Evolutionary conservation across 2,888 invertebrate species (phyloP).

Genomic region (Elysia crispata): DNA sequence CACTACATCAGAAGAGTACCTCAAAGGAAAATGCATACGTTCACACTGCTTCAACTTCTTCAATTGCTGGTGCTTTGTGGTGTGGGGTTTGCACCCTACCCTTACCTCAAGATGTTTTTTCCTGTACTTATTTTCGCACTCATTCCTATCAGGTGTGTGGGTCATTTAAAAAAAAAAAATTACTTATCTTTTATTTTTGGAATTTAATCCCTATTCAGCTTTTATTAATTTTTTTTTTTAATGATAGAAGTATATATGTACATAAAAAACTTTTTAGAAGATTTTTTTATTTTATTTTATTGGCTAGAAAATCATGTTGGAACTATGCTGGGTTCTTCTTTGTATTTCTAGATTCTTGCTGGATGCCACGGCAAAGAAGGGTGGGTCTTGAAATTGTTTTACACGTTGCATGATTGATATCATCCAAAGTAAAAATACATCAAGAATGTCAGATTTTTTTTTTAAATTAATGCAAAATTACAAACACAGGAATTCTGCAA

Average conservation of each 20-base stretch:
- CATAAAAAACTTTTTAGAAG: not conserved
- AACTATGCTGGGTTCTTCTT: no score
- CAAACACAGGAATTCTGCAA: no score
- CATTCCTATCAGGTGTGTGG: constrained; percentile 78
- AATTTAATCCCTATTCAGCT: not conserved
- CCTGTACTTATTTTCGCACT: constrained; percentile 80
- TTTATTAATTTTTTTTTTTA: constrained; percentile 10
- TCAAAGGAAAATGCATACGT: constrained; percentile 79
- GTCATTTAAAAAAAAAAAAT: not conserved
- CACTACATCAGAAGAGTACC: constrained; percentile 80
- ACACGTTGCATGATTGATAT: no score
- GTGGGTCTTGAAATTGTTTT: no score
- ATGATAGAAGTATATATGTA: not conserved
- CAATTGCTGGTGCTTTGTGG: constrained; percentile 78
- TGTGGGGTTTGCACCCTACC: constrained; percentile 79
- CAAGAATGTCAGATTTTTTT: no score
- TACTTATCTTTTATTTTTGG: no score
- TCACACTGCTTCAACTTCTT: constrained; percentile 78
- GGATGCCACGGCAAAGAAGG: no score
- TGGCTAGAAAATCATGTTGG: not conserved
- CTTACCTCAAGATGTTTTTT: constrained; percentile 82
- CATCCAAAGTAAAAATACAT: no score
- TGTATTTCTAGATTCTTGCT: no score
- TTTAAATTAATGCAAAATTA: no score
- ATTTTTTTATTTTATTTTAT: not conserved